Evolutionary conservation across 2,113 vertebrate genomes (phyloP).

Genomic region (Scortum barcoo): DNA sequence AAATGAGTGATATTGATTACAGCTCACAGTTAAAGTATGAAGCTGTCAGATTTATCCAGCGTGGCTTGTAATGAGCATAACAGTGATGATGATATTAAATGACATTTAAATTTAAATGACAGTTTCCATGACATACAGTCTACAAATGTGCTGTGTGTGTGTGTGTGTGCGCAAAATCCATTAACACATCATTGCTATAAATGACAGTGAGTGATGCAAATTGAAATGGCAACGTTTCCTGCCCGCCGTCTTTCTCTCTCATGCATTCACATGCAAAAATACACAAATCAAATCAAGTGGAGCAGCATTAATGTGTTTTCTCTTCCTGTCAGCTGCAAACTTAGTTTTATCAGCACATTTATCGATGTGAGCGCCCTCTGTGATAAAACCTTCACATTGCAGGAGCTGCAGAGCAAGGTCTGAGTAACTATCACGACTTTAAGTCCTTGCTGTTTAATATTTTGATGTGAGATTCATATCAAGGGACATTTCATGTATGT

Average conservation of each 20-base stretch:
- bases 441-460: not conserved
- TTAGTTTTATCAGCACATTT: not conserved
- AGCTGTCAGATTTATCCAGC: slow-evolving; percentile 19
- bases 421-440: not conserved
- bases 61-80: slow-evolving; percentile 29
- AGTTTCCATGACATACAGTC: slow-evolving; percentile 17
- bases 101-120: slow-evolving; percentile 50
- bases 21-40: slow-evolving; percentile 18
- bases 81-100: slow-evolving; percentile 17
- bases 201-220: slow-evolving; percentile 58
- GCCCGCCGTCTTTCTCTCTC: not conserved
- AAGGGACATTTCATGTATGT: not conserved
- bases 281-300: not conserved
- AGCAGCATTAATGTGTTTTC: not conserved
- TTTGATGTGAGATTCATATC: not conserved
- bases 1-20: slow-evolving; percentile 29
- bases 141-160: not conserved
- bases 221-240: slow-evolving; percentile 19
- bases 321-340: not conserved
- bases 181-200: slow-evolving; percentile 3
- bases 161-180: slow-evolving; percentile 5
- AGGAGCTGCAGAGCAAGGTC: not conserved
- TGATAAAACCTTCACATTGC: not conserved
- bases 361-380: not conserved
- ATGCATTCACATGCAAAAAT: not conserved